These are phyloP conservation scores for Orius insidiosus DNA, from an alignment of 1,140 invertebrate species.

Conservation along the genomic window DNA sequence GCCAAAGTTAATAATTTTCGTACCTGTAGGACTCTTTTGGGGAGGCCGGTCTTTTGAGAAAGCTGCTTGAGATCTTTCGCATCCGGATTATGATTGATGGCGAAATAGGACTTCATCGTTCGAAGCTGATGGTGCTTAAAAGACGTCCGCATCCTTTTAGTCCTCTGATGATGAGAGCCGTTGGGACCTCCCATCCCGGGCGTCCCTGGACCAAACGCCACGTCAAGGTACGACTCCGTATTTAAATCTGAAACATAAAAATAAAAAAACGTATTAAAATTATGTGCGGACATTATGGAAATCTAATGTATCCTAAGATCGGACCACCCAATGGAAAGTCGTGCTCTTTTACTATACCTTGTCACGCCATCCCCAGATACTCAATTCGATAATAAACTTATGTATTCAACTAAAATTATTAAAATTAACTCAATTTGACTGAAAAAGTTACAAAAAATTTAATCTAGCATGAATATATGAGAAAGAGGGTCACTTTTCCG, in stretches of 20 bases:
- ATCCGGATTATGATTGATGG: conserved; percentile 97
- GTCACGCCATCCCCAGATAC: no score
- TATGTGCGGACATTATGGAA: background rate
- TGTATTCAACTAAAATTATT: no score
- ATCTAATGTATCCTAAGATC: no score
- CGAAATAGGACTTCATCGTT: conserved; percentile 98
- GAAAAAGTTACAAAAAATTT: no score
- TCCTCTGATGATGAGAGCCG: conserved; percentile 38
- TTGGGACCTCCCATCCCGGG: conserved; percentile 52
- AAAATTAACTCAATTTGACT: no score
- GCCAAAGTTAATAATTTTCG: conserved; percentile 23
- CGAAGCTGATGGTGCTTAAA: conserved; percentile 96
- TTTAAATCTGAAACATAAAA: conserved; percentile 38
- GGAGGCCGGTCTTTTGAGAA: conserved; percentile 93
- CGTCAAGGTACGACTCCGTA: conserved; percentile 59
- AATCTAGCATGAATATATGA: no score
- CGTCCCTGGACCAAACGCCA: conserved; percentile 60
- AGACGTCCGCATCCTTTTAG: conserved; percentile 90
- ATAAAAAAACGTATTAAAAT: no score
- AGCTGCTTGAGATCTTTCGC: conserved; percentile 95
- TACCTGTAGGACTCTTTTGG: conserved; percentile 96
- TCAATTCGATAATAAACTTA: no score
- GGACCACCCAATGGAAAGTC: no score
- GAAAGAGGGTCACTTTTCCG: no score
- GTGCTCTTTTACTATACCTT: no score